Evolutionary conservation across 2,797 vertebrate genomes (phyloP).

Genomic region (Sarcoramphus papa): DNA sequence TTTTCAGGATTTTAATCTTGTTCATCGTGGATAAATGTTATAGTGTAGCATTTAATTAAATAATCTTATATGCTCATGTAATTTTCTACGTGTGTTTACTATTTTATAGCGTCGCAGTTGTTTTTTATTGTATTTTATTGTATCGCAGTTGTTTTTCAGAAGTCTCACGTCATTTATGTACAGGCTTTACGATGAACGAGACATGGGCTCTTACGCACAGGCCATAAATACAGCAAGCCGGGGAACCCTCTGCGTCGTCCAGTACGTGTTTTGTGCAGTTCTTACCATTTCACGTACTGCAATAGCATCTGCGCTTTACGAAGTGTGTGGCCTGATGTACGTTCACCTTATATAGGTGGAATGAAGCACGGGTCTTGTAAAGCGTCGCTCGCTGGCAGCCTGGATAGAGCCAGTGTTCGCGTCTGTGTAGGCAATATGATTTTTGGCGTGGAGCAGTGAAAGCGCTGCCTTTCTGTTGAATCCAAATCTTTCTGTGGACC

Average conservation of each 20-base stretch:
- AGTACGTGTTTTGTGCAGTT: accelerated
- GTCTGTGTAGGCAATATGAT: accelerated
- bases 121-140: accelerated
- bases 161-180: accelerated
- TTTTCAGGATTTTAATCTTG: background rate
- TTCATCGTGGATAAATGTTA: accelerated
- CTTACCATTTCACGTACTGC: accelerated
- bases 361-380: background rate
- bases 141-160: background rate
- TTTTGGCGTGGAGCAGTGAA: background rate
- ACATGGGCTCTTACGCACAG: accelerated
- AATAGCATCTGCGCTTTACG: background rate
- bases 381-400: background rate
- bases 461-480: background rate
- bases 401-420: background rate
- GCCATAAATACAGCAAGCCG: background rate
- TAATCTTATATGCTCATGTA: accelerated
- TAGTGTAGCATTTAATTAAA: accelerated
- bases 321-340: background rate
- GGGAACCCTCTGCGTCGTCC: background rate
- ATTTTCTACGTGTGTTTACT: accelerated
- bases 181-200: background rate
- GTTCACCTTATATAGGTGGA: accelerated
- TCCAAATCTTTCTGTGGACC: background rate
- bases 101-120: accelerated